Conservation (phyloP, 2,113 vertebrate species). For the Psilopogon haemacephalus region DNA sequence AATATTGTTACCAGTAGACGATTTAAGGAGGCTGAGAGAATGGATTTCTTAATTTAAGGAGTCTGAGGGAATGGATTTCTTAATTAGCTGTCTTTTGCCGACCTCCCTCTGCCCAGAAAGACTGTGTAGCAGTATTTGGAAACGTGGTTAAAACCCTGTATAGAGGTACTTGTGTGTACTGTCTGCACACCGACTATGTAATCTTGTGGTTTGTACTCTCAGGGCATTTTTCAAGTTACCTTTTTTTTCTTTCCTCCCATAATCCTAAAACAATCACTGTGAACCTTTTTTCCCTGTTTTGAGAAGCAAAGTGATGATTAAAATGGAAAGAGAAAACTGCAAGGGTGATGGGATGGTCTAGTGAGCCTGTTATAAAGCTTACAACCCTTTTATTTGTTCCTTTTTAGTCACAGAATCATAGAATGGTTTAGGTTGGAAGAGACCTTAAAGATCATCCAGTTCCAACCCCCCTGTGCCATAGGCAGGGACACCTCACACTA, state of each 20-base stretch:
- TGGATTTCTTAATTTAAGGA: neutral
- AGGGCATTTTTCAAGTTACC: neutral
- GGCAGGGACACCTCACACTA: no score
- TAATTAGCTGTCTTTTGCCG: neutral
- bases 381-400: neutral
- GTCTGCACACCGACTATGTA: rapidly evolving
- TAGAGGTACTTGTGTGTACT: neutral
- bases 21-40: neutral
- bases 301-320: neutral
- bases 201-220: neutral
- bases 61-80: neutral
- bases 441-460: no score
- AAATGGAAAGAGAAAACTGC: neutral
- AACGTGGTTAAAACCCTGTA: neutral
- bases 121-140: neutral
- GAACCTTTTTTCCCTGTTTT: neutral
- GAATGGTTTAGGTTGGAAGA: no score
- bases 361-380: neutral
- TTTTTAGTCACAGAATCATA: no score
- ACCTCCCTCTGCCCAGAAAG: neutral
- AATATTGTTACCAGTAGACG: neutral
- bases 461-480: no score
- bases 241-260: neutral
- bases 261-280: neutral
- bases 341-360: neutral